Conservation (phyloP, 2,113 vertebrate species). For the Bujurquina vittata region DNA sequence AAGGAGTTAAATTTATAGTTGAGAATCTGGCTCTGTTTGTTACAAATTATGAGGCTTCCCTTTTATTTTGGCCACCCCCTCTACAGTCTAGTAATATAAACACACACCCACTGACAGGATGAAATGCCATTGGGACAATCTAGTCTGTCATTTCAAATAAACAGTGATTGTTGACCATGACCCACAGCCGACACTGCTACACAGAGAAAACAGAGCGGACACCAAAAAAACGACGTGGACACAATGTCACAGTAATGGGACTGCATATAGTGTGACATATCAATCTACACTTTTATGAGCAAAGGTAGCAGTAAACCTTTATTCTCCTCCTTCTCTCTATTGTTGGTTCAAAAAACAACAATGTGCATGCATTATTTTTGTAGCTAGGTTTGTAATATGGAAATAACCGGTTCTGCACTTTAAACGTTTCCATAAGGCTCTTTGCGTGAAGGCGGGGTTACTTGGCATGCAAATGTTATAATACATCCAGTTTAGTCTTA, state of each 20-base stretch:
- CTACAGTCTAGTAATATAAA: slow-evolving; percentile 19
- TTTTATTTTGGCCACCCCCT: slow-evolving; percentile 2
- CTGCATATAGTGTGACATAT: not conserved
- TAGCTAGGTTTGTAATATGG: not conserved
- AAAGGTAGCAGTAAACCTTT: not conserved
- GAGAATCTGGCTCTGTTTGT: not conserved
- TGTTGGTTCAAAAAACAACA: not conserved
- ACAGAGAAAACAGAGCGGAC: slow-evolving; percentile 14
- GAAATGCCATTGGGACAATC: slow-evolving; percentile 42
- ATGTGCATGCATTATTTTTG: not conserved
- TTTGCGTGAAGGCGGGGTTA: not conserved
- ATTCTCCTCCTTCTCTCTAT: not conserved
- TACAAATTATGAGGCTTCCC: not conserved
- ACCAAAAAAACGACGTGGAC: slow-evolving; percentile 7
- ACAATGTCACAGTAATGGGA: not conserved
- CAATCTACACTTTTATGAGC: not conserved
- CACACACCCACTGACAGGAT: slow-evolving; percentile 14
- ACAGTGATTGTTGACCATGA: slow-evolving; percentile 36
- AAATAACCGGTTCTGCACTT: not conserved
- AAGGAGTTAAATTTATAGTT: not conserved
- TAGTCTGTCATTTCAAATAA: slow-evolving; percentile 57
- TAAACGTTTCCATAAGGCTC: not conserved
- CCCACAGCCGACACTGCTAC: slow-evolving; percentile 10
- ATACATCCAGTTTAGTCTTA: not conserved
- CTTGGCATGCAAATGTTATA: not conserved